Percentiles rank a stretch among this genome's conserved stretches.
These are phyloP conservation scores for Creontiades dilutus DNA, from an alignment of 2,888 invertebrate species.

Conservation along the genomic window DNA sequence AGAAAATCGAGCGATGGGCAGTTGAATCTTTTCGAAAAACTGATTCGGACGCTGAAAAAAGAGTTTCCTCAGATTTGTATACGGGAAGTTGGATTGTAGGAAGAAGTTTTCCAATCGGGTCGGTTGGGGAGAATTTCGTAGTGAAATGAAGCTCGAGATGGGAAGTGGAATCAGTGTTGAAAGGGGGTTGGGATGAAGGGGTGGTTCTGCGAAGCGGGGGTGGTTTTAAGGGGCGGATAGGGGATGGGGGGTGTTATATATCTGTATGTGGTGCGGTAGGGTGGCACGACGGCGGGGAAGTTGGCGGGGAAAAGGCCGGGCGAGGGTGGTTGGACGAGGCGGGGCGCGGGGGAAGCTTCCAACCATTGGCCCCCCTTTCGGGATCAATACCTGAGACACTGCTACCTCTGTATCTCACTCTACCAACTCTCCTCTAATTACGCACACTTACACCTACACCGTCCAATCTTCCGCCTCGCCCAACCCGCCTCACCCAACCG, in stretches of 20 bases:
- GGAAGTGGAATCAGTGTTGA: slow-evolving; percentile 65
- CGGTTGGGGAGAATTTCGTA: slow-evolving; percentile 47
- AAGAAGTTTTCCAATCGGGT: slow-evolving; percentile 35
- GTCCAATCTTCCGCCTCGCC: slow-evolving; percentile 60
- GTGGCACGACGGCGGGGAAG: neutral
- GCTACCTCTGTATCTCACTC: slow-evolving; percentile 71
- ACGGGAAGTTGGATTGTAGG: slow-evolving; percentile 20
- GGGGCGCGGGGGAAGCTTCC: slow-evolving; percentile 38
- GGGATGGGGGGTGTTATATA: slow-evolving; percentile 62
- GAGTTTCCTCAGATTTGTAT: neutral
- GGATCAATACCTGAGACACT: slow-evolving; percentile 73
- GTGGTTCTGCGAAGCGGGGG: neutral
- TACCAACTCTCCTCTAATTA: slow-evolving; percentile 70
- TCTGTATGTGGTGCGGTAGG: slow-evolving; percentile 60
- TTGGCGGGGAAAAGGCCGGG: slow-evolving; percentile 19
- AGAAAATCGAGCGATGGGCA: too few relatives aligned
- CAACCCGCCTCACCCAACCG: neutral
- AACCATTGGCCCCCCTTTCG: slow-evolving; percentile 63
- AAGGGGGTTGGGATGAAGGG: slow-evolving; percentile 24
- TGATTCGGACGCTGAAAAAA: neutral
- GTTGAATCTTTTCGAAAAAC: neutral
- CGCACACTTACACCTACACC: slow-evolving; percentile 72
- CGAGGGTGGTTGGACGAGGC: neutral
- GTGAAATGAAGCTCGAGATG: slow-evolving; percentile 69
- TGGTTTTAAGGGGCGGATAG: neutral